These are phyloP conservation scores for Xiphias gladius DNA, from an alignment of 2,113 vertebrate genomes.

Conservation along the genomic window DNA sequence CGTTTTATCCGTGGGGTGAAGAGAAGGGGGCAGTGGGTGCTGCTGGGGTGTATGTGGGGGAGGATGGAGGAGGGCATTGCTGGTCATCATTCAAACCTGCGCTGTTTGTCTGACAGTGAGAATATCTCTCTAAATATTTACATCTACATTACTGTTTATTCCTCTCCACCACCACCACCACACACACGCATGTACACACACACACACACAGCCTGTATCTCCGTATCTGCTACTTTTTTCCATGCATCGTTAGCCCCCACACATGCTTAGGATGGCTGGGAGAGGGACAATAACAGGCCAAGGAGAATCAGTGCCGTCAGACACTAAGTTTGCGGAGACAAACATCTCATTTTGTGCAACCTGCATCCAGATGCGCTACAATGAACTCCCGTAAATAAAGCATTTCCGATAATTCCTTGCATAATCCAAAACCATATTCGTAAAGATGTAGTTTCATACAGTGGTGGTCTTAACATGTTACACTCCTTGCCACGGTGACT, in stretches of 20 bases:
- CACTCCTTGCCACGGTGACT: slow-evolving; percentile 1
- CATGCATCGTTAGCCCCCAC: slow-evolving; percentile 57
- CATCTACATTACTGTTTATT: slow-evolving; percentile 94
- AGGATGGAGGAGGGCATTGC: slow-evolving; percentile 62
- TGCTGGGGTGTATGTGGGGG: slow-evolving; percentile 52
- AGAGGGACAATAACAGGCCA: slow-evolving; percentile 44
- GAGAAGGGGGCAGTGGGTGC: slow-evolving; percentile 52
- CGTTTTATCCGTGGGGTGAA: slow-evolving; percentile 30
- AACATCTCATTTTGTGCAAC: slow-evolving; percentile 11
- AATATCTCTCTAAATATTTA: slow-evolving; percentile 94
- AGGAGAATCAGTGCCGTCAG: slow-evolving; percentile 34
- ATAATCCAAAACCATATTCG: not conserved
- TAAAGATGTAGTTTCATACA: not conserved
- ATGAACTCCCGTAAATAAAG: not conserved
- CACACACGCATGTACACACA: slow-evolving; percentile 32
- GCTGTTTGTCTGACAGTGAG: slow-evolving; percentile 84
- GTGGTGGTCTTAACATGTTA: not conserved
- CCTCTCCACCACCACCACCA: slow-evolving; percentile 49
- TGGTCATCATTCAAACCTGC: slow-evolving; percentile 76
- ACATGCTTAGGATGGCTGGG: slow-evolving; percentile 63
- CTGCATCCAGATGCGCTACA: not conserved
- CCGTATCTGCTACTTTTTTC: slow-evolving; percentile 69
- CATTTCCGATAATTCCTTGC: not conserved
- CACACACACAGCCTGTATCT: slow-evolving; percentile 49
- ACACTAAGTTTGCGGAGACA: slow-evolving; percentile 18